Percentiles rank a stretch among this genome's conserved stretches.
Conservation (phyloP, 2,113 vertebrate species). For the Bucco capensis region DNA sequence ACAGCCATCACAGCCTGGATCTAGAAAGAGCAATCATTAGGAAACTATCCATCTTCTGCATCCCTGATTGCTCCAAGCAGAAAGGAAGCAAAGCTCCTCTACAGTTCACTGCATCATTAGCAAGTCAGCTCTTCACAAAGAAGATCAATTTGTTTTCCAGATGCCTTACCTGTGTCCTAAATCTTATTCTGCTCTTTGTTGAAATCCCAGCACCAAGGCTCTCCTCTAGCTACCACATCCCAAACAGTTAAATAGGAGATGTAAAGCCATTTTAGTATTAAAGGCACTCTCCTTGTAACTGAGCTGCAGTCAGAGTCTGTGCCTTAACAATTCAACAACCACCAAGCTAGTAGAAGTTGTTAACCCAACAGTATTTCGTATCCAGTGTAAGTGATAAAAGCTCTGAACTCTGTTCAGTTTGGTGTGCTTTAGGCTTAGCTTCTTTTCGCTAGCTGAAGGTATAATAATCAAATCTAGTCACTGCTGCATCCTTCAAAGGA, state of each 20-base stretch:
- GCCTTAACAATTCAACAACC: not conserved
- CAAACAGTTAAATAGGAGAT: not conserved
- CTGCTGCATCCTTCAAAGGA: not conserved
- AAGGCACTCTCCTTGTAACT: not conserved
- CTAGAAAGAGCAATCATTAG: not conserved
- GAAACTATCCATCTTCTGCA: not conserved
- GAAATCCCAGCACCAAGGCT: not conserved
- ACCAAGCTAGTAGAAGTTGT: not conserved
- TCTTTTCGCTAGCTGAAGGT: not conserved
- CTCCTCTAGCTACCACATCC: not conserved
- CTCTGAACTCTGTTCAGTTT: not conserved
- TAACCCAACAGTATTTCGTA: not conserved
- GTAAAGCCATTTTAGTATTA: not conserved
- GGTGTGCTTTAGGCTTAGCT: not conserved
- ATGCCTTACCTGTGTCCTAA: not conserved
- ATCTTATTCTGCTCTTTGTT: not conserved
- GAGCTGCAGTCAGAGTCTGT: not conserved
- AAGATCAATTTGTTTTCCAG: not conserved
- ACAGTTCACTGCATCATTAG: not conserved
- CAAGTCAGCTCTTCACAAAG: not conserved
- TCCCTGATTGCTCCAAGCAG: not conserved
- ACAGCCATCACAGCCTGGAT: not conserved
- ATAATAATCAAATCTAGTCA: not conserved
- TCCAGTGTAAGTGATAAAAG: not conserved
- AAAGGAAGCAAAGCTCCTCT: not conserved